Conservation (phyloP, 2,797 vertebrate species). For the Varecia variegata region DNA sequence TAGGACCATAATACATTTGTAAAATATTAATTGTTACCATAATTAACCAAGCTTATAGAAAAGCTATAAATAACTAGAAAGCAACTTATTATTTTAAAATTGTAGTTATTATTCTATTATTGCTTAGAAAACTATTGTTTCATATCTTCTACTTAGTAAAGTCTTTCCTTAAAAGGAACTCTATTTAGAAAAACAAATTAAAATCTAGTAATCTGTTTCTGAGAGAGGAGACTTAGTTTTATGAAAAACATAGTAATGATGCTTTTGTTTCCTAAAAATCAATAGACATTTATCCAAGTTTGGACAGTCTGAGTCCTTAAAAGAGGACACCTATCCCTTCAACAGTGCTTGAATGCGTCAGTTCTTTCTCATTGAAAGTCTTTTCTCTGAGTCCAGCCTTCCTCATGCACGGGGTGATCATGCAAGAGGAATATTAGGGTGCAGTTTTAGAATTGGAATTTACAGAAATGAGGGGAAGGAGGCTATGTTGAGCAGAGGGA, state of each 20-base stretch:
- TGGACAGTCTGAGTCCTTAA: neutral
- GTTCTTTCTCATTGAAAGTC: neutral
- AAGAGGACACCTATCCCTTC: neutral
- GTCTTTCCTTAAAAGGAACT: neutral
- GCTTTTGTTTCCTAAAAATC: neutral
- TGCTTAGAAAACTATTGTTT: neutral
- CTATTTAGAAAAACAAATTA: neutral
- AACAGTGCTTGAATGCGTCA: neutral
- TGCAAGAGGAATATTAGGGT: neutral
- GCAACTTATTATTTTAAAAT: neutral
- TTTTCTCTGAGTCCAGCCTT: neutral
- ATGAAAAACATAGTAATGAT: neutral
- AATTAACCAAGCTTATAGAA: neutral
- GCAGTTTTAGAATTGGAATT: neutral
- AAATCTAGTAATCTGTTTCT: neutral
- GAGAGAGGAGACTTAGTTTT: neutral
- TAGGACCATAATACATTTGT: neutral
- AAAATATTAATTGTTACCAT: neutral
- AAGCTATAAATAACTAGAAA: neutral
- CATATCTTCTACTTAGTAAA: neutral
- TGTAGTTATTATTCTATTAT: neutral
- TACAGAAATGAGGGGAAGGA: neutral
- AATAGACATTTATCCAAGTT: neutral
- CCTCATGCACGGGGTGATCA: neutral
- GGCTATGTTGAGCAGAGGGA: neutral